phyloP scores from a whole-genome alignment of 2,888 invertebrate species.

The Thalpophila matura region DNA sequence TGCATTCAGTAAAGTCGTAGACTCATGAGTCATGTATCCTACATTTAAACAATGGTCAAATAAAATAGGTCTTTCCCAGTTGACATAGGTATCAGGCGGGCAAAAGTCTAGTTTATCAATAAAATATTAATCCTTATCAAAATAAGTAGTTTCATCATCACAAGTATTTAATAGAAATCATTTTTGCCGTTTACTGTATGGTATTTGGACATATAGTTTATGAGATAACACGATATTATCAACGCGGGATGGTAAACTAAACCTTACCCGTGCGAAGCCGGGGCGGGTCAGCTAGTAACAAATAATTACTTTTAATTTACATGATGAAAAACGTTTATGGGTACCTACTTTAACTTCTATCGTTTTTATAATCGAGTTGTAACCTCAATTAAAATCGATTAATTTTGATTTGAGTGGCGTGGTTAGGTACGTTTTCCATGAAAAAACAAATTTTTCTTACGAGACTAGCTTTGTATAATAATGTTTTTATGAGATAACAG shows the following conservation, averaged over 20 bases:
- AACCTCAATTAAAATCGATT: constrained; percentile 9
- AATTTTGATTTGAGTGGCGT: constrained; percentile 12
- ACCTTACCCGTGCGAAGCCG: too few species aligned
- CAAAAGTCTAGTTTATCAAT: too few species aligned
- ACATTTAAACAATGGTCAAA: background rate
- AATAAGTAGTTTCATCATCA: too few species aligned
- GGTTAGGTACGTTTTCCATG: constrained; percentile 3
- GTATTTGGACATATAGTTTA: too few species aligned
- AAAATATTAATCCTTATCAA: too few species aligned
- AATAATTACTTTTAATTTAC: background rate
- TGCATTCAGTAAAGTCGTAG: constrained; percentile 3
- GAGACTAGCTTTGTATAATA: constrained; percentile 20
- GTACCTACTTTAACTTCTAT: background rate
- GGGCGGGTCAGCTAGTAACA: too few species aligned
- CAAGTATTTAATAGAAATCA: too few species aligned
- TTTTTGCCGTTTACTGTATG: too few species aligned
- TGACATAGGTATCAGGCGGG: too few species aligned
- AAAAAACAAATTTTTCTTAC: constrained; percentile 37
- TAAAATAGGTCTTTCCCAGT: background rate
- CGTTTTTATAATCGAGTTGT: constrained; percentile 1
- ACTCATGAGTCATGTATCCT: too few species aligned
- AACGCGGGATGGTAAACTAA: too few species aligned
- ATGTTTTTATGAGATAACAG: constrained; percentile 7
- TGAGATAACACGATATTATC: too few species aligned
- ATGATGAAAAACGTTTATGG: background rate